Base-by-base conservation (phyloP, 1,140 invertebrate genomes). In the Rhynchophorus ferrugineus region DNA sequence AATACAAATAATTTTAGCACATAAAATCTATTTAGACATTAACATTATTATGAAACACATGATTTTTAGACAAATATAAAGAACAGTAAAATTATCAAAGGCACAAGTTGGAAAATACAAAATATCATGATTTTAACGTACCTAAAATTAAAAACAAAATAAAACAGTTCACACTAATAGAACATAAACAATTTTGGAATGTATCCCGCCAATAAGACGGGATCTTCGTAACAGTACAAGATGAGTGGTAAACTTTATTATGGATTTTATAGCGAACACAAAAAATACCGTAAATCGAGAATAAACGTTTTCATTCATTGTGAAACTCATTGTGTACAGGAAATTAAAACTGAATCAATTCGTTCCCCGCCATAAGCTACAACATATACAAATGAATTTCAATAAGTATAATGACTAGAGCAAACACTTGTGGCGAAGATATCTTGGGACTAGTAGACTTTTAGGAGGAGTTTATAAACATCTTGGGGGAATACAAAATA, bases 11-110 rank as follows among this genome's bases (percentile, higher is more conserved):
- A 22, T 48, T 29, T 43, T 49, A 59, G 57, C 60, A 61, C 60
- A 61, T 59, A 57, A 52, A 59, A 61, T 61, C 58, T 61, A 61
- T 61, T 61, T 54, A 57, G 58, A 61, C 60, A 61, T 56, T 46
- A 61, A 61, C 54, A 57, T 59, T 48, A 46, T 59, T 55, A 56
- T 60, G 59, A 60, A 61, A 61, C 53, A 61, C 58, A 58, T 57
- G 57, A 59, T 54, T 57, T 51, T 41, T 37, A 18, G 46, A 49
- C 45, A 37, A 60, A 47, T 57, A 48, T 37, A 48, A 56, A 61
- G 58, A 61, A 61, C 54, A 60, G 58, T 59, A 57, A 60, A 61
- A 60, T 61, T 60, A 51, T 59, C 44, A 61, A 61, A 61, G 60
- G 60, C 60, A 61, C 60, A 54, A 61, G 51, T 61, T 61, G 60